Evolutionary conservation across 2,113 vertebrate species (phyloP).

Genomic region (Calonectris borealis): DNA sequence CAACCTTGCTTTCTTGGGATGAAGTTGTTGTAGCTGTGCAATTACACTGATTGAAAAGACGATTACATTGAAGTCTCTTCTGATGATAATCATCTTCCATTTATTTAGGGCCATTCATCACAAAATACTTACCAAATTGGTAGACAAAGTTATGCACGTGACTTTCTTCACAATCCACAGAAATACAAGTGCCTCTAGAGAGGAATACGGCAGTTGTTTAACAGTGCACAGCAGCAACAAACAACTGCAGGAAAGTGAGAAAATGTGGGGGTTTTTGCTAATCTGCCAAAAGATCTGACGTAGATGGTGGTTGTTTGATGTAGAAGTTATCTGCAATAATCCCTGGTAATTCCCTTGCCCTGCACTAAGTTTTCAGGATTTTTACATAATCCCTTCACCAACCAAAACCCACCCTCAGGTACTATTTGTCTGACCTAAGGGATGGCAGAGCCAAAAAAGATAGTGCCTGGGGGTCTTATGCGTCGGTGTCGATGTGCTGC

Average conservation of each 20-base stretch:
- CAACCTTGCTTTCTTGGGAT: not conserved
- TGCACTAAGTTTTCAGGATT: not conserved
- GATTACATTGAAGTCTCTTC: not conserved
- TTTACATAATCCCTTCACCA: not conserved
- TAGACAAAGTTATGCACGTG: not conserved
- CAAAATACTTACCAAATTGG: not conserved
- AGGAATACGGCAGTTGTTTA: not conserved
- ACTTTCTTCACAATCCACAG: not conserved
- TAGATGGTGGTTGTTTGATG: not conserved
- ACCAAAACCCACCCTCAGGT: not conserved
- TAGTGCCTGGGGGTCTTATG: rapidly evolving
- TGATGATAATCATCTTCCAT: not conserved
- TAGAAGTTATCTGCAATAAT: not conserved
- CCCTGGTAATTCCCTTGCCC: not conserved
- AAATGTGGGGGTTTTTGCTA: not conserved
- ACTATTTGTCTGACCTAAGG: not conserved
- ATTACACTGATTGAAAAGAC: not conserved
- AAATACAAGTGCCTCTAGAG: not conserved
- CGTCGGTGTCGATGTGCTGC: not conserved
- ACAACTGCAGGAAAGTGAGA: not conserved
- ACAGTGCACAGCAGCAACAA: not conserved
- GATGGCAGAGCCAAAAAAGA: not conserved
- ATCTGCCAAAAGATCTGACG: too few relatives aligned
- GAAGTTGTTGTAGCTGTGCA: not conserved
- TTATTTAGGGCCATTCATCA: constrained; percentile 9